Evolutionary conservation across 1,140 invertebrate species (phyloP).

Genomic region (Drosophila tropicalis): DNA sequence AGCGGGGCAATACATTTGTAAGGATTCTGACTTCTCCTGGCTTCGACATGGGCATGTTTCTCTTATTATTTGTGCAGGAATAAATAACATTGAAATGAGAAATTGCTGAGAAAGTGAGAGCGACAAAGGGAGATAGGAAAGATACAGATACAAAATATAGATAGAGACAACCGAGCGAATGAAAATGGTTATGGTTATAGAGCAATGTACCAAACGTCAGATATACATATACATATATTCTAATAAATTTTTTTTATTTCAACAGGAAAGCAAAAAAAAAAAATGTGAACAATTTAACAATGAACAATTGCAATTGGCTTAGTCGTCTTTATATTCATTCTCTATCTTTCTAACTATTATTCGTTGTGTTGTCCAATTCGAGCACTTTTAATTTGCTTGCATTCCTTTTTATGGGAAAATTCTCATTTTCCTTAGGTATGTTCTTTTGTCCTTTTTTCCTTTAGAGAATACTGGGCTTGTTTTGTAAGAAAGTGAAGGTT

Average conservation of each 20-base stretch:
- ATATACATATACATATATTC: neutral
- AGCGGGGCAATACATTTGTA: neutral
- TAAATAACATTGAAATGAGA: slow-evolving; percentile 24
- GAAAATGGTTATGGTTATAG: neutral
- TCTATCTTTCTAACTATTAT: neutral
- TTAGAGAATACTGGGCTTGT: too few species aligned
- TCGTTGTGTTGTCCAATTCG: neutral
- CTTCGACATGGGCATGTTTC: slow-evolving; percentile 11
- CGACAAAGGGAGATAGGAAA: neutral
- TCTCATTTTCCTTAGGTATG: too few species aligned
- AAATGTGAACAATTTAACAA: slow-evolving; percentile 2
- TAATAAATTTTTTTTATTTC: slow-evolving; percentile 8
- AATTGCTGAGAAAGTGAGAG: slow-evolving; percentile 10
- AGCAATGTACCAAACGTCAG: neutral
- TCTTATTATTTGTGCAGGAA: slow-evolving; percentile 16
- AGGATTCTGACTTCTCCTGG: neutral
- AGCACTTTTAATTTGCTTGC: neutral
- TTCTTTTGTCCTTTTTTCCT: too few species aligned
- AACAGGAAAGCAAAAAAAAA: neutral
- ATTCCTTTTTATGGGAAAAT: neutral
- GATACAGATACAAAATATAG: slow-evolving; percentile 5
- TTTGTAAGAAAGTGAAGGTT: too few species aligned
- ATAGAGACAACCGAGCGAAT: neutral
- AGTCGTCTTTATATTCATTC: neutral
- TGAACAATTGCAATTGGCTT: slow-evolving; percentile 5